Conservation (phyloP, 2,113 vertebrate genomes). For the Nannospalax galili region DNA sequence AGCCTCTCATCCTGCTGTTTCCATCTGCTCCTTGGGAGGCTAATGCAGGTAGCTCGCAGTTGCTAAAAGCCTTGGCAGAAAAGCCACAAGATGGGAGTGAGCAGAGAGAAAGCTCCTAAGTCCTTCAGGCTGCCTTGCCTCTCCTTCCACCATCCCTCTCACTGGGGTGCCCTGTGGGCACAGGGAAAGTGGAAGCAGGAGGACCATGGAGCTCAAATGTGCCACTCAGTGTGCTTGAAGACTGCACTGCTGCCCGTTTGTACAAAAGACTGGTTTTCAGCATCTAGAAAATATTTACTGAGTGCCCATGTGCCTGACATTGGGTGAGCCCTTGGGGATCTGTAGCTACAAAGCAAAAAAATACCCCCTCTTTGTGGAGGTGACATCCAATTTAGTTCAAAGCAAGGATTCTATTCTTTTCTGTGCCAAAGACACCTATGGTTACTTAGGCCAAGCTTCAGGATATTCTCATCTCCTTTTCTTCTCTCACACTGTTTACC, state of each 20-base stretch:
- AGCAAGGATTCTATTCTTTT: background rate
- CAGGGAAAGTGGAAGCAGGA: background rate
- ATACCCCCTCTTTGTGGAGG: background rate
- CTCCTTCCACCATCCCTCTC: background rate
- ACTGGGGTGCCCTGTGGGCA: background rate
- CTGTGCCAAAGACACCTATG: background rate
- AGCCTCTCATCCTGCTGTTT: background rate
- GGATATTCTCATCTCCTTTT: background rate
- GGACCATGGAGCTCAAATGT: background rate
- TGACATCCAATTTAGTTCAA: background rate
- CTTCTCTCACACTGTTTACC: background rate
- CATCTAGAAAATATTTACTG: too few relatives aligned
- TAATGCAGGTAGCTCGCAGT: constrained; percentile 28
- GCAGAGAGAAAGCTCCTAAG: constrained; percentile 46
- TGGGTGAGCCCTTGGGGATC: background rate
- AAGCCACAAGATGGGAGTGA: background rate
- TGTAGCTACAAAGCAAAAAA: background rate
- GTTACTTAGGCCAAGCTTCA: background rate
- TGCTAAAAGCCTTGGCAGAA: constrained; percentile 62
- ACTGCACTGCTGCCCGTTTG: fast-evolving
- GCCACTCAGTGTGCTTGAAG: background rate
- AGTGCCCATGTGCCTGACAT: background rate
- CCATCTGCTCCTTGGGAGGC: background rate
- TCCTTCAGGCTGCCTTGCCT: background rate
- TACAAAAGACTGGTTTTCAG: background rate